These are phyloP conservation scores for Caenorhabditis drosophilae DNA, from an alignment of 2,888 invertebrate species.

Conservation along the genomic window DNA sequence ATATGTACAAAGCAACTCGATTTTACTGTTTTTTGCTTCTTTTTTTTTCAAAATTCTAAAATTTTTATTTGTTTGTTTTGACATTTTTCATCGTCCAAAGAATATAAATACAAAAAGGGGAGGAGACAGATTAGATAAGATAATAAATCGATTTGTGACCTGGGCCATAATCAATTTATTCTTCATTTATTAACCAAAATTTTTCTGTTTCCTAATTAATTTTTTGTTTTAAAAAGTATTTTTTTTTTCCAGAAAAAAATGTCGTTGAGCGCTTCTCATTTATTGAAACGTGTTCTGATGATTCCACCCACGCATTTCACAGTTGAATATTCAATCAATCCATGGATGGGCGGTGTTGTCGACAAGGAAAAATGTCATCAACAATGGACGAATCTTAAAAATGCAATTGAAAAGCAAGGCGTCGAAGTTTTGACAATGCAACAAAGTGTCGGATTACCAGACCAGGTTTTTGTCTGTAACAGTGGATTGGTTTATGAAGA, in stretches of 20 bases:
- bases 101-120: too few species aligned
- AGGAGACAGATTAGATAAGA: too few species aligned
- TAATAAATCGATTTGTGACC: too few species aligned
- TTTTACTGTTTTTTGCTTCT: too few species aligned
- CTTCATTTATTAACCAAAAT: too few species aligned
- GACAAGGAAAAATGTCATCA: conserved; percentile 56
- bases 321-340: conserved; percentile 67
- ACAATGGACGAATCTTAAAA: conserved; percentile 64
- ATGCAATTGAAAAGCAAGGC: conserved; percentile 63
- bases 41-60: too few species aligned
- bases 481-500: conserved; percentile 63
- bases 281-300: conserved; percentile 65
- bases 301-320: conserved; percentile 67
- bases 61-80: too few species aligned
- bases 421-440: conserved; percentile 65
- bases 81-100: too few species aligned
- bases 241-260: neutral
- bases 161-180: too few species aligned
- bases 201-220: too few species aligned
- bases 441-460: conserved; percentile 63
- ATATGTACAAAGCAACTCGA: too few species aligned
- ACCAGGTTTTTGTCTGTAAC: conserved; percentile 69
- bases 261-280: conserved; percentile 40
- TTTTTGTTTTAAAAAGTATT: too few species aligned
- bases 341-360: conserved; percentile 69